A percentile compares a stretch with the other conserved stretches of the same genome.
These are phyloP conservation scores for Archocentrus centrarchus DNA, from an alignment of 2,113 vertebrate genomes.

Conservation along the genomic window DNA sequence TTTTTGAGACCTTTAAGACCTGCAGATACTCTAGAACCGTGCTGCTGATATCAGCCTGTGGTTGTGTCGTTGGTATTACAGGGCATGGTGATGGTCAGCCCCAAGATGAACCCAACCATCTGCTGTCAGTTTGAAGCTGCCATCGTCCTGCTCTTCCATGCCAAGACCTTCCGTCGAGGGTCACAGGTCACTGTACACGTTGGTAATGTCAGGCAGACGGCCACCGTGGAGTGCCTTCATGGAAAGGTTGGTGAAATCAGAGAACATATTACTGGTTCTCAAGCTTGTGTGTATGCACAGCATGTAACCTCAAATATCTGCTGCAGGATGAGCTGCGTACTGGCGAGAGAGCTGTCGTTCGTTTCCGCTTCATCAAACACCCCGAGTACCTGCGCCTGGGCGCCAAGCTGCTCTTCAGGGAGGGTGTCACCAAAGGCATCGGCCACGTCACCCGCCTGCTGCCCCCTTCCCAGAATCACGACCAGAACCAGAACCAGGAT, in stretches of 20 bases:
- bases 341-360: constrained; percentile 92
- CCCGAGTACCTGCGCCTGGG: constrained; percentile 94
- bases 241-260: constrained; percentile 82
- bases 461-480: constrained; percentile 80
- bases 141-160: constrained; percentile 95
- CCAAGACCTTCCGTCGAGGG: constrained; percentile 93
- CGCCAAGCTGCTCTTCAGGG: constrained; percentile 95
- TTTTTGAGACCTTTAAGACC: neutral
- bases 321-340: constrained; percentile 92
- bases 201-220: constrained; percentile 95
- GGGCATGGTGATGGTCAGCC: constrained; percentile 98
- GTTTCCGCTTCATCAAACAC: constrained; percentile 95
- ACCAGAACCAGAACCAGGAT: constrained; percentile 65
- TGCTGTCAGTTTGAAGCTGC: constrained; percentile 95
- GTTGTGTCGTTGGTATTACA: constrained; percentile 58
- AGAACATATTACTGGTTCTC: neutral
- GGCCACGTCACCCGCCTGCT: constrained; percentile 93
- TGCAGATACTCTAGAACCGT: neutral
- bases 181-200: constrained; percentile 97
- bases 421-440: constrained; percentile 97
- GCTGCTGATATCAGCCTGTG: neutral
- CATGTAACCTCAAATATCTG: neutral
- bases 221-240: constrained; percentile 90
- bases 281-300: neutral
- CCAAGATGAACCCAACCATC: constrained; percentile 96